Evolutionary conservation across 2,797 vertebrate genomes (phyloP), one percentile per base, ranked within the genome.

Genomic region (Oreochromis mossambicus): DNA sequence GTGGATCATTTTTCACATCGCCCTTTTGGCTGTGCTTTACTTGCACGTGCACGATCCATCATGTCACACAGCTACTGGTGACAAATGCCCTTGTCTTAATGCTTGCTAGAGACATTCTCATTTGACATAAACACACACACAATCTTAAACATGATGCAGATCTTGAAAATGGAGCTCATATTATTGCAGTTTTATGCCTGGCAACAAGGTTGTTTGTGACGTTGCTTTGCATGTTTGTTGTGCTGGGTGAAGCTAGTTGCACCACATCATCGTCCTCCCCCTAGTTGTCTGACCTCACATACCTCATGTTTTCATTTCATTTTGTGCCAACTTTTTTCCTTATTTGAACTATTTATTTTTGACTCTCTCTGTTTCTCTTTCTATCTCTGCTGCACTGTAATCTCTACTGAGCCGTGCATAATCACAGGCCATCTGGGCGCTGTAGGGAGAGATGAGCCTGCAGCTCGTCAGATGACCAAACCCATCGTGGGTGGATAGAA

Each of bases 391-490:
- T 90, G 90, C 91, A 73, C 83, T 79, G 89, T 96, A 95, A 96
- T 96, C 95, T 96, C 92, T 79, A 87, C 91, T 95, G 94, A 96
- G 94, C 94, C 70, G 80, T 90, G 89, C 54, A 88, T 96, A 96
- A 96, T 96, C 95, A 93, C 92, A 89, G 92, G 91, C 95, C 95
- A 96, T 95, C 96, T 96, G 96, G 94, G 91, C 92, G 56, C 95
- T 88, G 93, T 86, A 83, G 94, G 93, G 91, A 93, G 93, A 92
- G 87, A 92, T 88, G 93, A 94, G 94, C 93, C 89, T 51, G 91
- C 90, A 92, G 94, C 92, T 92, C 88, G 36, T 96, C 94, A 92
- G 86, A 92, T 93, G 94, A 93, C 92, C 91, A 87, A 89, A 82
- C 82, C 79, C 83, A 54, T 83, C 26, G 73, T 83, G 80, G 80